Percentiles rank a stretch among this genome's conserved stretches.
These are phyloP conservation scores for Liopterus haemorrhoidalis DNA, from an alignment of 2,888 invertebrate species.

Conservation along the genomic window DNA sequence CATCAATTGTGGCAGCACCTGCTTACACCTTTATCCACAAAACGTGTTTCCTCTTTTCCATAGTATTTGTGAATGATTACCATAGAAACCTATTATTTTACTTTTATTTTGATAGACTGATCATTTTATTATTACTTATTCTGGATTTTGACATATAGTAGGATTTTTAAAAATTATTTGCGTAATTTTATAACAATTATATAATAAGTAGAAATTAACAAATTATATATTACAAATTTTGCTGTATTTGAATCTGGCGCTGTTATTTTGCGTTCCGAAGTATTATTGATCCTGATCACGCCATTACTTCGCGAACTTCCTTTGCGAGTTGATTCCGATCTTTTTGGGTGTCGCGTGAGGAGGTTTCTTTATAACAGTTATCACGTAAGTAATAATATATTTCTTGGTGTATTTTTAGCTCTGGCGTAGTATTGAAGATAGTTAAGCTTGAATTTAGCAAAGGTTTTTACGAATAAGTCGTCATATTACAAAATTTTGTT, in stretches of 20 bases:
- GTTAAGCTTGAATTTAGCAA: too few species aligned
- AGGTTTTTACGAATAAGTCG: background rate
- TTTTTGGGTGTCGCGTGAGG: constrained; percentile 43
- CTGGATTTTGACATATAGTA: constrained; percentile 18
- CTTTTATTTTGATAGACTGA: too few species aligned
- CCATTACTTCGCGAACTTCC: constrained; percentile 21
- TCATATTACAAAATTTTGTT: constrained; percentile 4
- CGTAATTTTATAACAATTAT: constrained; percentile 8
- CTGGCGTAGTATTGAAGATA: too few species aligned
- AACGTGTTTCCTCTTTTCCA: too few species aligned
- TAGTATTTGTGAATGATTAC: too few species aligned
- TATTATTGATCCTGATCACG: constrained; percentile 20
- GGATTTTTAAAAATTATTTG: constrained; percentile 18
- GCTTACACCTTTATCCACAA: too few species aligned
- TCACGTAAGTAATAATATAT: constrained; percentile 42
- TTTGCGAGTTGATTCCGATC: constrained; percentile 21
- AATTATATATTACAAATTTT: constrained; percentile 1
- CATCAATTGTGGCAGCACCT: too few species aligned
- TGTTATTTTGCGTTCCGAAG: constrained; percentile 9
- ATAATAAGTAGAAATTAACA: background rate
- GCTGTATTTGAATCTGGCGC: constrained; percentile 17
- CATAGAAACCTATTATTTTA: too few species aligned
- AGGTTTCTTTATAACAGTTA: constrained; percentile 46
- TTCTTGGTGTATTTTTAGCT: constrained; percentile 13
- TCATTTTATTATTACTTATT: too few species aligned